These are phyloP conservation scores for Sebastes matsubarae DNA, from an alignment of 2,797 vertebrate genomes.

Conservation along the genomic window DNA sequence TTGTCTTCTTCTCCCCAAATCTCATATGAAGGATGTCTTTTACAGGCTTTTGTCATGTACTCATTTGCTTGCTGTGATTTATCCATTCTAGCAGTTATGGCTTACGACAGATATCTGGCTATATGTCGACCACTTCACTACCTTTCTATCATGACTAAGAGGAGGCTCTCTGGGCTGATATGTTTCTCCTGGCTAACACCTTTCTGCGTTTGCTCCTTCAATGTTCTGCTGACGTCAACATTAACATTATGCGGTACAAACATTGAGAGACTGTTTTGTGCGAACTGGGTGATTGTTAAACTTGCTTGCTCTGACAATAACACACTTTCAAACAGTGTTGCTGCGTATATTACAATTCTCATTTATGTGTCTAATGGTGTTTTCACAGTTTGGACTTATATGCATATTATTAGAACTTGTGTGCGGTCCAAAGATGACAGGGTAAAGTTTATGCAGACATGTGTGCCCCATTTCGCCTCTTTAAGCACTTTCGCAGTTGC, in stretches of 20 bases:
- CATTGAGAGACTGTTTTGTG: conserved; percentile 41
- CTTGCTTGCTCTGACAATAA: conserved; percentile 29
- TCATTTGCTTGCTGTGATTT: conserved; percentile 42
- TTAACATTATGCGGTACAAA: conserved; percentile 24
- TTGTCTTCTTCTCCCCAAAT: conserved; percentile 26
- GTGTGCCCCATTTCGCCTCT: conserved; percentile 69
- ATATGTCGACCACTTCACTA: conserved; percentile 64
- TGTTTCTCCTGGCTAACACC: conserved; percentile 53
- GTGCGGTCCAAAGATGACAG: conserved; percentile 48
- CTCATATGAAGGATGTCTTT: conserved; percentile 47
- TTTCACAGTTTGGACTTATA: conserved; percentile 59
- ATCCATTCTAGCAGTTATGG: conserved; percentile 60
- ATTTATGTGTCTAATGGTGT: conserved; percentile 16
- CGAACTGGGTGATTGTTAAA: conserved; percentile 45
- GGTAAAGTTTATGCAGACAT: conserved; percentile 71
- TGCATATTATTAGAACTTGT: conserved; percentile 39
- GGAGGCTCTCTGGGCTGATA: conserved; percentile 34
- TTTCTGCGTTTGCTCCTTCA: neutral
- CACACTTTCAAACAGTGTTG: neutral
- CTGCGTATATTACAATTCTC: neutral
- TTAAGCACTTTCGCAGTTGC: conserved; percentile 33
- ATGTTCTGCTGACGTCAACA: neutral
- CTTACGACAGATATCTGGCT: conserved; percentile 69
- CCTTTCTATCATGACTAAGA: conserved; percentile 45
- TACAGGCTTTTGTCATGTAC: conserved; percentile 61